Percentiles rank a stretch among this genome's conserved stretches.
Conservation (phyloP, 2,113 vertebrate species). For the Cephalopterus ornatus region DNA sequence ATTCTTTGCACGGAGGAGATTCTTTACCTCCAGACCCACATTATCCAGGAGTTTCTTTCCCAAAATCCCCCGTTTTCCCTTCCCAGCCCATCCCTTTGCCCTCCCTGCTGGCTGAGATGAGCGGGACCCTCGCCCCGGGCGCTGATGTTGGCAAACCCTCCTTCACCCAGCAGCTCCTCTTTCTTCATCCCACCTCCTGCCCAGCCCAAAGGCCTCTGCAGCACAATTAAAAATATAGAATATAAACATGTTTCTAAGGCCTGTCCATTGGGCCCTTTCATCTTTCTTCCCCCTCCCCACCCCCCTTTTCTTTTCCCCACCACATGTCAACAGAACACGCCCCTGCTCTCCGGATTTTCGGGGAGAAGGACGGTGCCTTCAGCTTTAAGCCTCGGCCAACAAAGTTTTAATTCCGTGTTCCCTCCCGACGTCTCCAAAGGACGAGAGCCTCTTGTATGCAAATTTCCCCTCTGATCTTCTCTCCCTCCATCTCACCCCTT, state of each 20-base stretch:
- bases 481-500: not conserved
- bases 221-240: conserved; percentile 3
- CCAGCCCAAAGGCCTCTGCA: not conserved
- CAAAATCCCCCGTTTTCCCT: not conserved
- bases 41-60: not conserved
- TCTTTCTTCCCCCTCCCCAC: not conserved
- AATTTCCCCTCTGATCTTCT: conserved; percentile 5
- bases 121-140: not conserved
- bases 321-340: conserved; percentile 29
- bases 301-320: not conserved
- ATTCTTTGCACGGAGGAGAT: not conserved
- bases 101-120: not conserved
- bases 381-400: conserved; percentile 44
- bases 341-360: not conserved
- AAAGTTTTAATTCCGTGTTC: not conserved
- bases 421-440: not conserved
- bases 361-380: not conserved
- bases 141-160: not conserved
- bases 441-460: not conserved
- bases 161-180: too few species aligned
- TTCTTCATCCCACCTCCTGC: not conserved
- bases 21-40: not conserved
- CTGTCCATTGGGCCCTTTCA: conserved; percentile 28
- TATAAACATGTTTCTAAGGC: conserved; percentile 3
- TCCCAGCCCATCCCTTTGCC: not conserved